Percentiles rank a stretch among this genome's conserved stretches.
phyloP scores from a whole-genome alignment of 1,140 invertebrate genomes.

The Pentalonia nigronervosa region DNA sequence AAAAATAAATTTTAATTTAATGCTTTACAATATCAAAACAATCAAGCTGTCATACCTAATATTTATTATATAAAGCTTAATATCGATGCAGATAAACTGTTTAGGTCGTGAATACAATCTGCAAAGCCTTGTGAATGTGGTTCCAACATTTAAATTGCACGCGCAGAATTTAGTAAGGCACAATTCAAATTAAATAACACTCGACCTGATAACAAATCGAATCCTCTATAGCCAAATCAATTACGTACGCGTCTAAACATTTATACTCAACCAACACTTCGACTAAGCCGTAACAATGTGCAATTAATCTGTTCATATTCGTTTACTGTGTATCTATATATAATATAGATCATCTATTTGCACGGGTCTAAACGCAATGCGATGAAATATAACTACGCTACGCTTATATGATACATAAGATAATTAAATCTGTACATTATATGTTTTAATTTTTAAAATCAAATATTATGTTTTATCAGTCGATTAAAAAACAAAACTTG shows the following conservation, averaged over 20 bases:
- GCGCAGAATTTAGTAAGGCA: neutral
- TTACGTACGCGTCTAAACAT: constrained; percentile 4
- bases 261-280: neutral
- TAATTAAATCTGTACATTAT: neutral
- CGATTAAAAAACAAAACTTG: neutral
- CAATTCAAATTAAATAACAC: constrained; percentile 1
- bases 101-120: neutral
- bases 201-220: neutral
- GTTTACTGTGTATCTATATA: neutral
- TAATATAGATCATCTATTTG: neutral
- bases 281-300: constrained; percentile 2
- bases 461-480: neutral
- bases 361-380: neutral
- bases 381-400: neutral
- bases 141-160: neutral
- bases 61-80: neutral
- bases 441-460: neutral
- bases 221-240: neutral
- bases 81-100: neutral
- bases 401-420: neutral
- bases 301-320: constrained; percentile 12
- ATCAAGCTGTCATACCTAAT: neutral
- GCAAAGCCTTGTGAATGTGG: neutral
- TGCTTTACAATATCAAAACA: neutral
- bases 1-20: no score